Evolutionary conservation across 2,888 invertebrate genomes (phyloP), one percentile per base, ranked within the genome.

Genomic region (Cordilura impudica): DNA sequence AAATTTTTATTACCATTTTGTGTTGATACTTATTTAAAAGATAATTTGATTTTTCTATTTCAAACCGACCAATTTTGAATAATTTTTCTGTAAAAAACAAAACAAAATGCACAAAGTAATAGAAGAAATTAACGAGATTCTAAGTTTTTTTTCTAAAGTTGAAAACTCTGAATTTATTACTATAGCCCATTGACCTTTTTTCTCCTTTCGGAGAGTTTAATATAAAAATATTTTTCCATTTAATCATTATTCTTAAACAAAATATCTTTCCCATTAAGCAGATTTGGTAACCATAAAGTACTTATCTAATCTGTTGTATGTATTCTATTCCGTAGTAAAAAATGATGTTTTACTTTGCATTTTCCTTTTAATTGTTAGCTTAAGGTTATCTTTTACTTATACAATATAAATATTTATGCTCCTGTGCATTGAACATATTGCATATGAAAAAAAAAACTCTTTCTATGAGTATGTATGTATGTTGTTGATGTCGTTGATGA

Each of bases 341-440:
- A 39, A 51, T 51, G 78, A 63, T 43, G 35, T 67, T 53, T 26
- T 65, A 26, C 51, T 73, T 73, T 67, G 31, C 53, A 78, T 78
- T 53, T 78, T 66, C 21, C 26, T 60, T 65, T 60, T 74, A 79
- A 79, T 79, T 79, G 74, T 67, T 61, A 45, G 71, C 73, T 74
- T 60, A 49, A 61, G 70, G 70, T 71, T 78, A 66, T 74, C 65
- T 60, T 69, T 70, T 69, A 26, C 63, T 70, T 69, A 26, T 67
- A 51, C 18, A 47, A 66, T 58, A 58, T n/a, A 39, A 14, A 35
- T 19, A 43, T 4, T 1, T 10, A 39, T 19, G 19, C 21, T 49
- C 49, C 49, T 49, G 23, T n/a, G 1, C 14, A 14, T 43, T n/a
- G n/a, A n/a, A 10, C 19, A 10, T 16, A 47, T 16, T 14, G 43